Evolutionary conservation across 2,113 vertebrate genomes (phyloP).

Genomic region (Gobio gobio): DNA sequence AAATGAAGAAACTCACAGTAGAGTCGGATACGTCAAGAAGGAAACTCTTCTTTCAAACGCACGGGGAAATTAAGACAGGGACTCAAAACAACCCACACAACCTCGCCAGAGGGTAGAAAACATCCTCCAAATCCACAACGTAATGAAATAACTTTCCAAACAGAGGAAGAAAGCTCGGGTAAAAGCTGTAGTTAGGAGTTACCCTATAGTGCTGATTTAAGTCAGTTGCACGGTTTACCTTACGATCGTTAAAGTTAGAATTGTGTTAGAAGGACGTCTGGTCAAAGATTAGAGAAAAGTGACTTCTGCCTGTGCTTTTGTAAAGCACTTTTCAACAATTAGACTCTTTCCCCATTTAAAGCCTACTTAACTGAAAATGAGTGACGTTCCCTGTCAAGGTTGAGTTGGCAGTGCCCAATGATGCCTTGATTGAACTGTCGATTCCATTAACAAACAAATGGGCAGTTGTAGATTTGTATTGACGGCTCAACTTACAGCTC

Average conservation of each 20-base stretch:
- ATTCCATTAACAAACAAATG: slow-evolving; percentile 52
- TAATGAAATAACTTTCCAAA: slow-evolving; percentile 34
- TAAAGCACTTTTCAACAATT: slow-evolving; percentile 19
- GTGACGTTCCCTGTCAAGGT: slow-evolving; percentile 33
- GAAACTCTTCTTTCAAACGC: slow-evolving; percentile 33
- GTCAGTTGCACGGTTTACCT: background rate
- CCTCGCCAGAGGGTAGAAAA: slow-evolving; percentile 3
- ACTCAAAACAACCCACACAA: slow-evolving; percentile 43
- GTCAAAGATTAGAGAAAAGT: background rate
- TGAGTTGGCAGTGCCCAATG: slow-evolving; percentile 32
- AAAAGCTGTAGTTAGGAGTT: background rate
- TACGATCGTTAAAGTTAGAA: background rate
- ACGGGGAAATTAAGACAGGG: slow-evolving; percentile 35
- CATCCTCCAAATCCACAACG: slow-evolving; percentile 26
- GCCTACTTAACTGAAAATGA: slow-evolving; percentile 30
- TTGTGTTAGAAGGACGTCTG: slow-evolving; percentile 36
- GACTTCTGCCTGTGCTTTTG: slow-evolving; percentile 10
- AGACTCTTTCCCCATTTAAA: slow-evolving; percentile 20
- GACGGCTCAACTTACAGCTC: slow-evolving; percentile 8
- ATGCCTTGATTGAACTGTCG: slow-evolving; percentile 47
- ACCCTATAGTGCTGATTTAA: background rate
- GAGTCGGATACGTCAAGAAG: slow-evolving; percentile 42
- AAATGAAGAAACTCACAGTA: slow-evolving; percentile 23
- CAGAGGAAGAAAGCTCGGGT: background rate
- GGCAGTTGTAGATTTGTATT: slow-evolving; percentile 23